phyloP scores from a whole-genome alignment of 2,113 vertebrate genomes.

The Chaetorhynchus papuensis region DNA sequence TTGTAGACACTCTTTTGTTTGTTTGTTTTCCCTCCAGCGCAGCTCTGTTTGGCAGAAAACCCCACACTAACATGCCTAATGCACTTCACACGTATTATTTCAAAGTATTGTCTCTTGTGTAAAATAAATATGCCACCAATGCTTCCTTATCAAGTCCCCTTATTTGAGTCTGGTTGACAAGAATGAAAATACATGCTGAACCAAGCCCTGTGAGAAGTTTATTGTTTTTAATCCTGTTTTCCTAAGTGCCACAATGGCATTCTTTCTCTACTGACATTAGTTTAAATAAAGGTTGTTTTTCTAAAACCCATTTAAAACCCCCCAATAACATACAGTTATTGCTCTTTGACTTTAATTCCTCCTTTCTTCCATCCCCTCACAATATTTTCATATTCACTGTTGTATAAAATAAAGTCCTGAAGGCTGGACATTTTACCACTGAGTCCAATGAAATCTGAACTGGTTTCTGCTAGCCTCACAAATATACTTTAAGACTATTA shows the following conservation, averaged over 20 bases:
- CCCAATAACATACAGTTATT: neutral
- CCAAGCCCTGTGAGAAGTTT: neutral
- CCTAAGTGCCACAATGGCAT: neutral
- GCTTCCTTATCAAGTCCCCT: neutral
- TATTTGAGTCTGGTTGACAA: neutral
- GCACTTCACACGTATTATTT: neutral
- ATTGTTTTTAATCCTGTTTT: neutral
- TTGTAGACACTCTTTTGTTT: neutral
- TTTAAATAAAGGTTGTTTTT: neutral
- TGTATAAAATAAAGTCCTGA: neutral
- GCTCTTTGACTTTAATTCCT: neutral
- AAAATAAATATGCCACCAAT: neutral
- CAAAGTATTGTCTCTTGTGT: neutral
- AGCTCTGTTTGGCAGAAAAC: neutral
- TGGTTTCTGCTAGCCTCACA: neutral
- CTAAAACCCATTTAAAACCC: neutral
- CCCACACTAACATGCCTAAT: neutral
- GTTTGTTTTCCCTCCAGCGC: neutral
- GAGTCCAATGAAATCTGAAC: neutral
- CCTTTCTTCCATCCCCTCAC: neutral
- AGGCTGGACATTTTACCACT: neutral
- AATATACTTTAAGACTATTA: neutral
- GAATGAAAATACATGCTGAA: neutral
- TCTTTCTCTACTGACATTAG: neutral
- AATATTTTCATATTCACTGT: neutral